Conservation (phyloP, 2,797 vertebrate species). For the Myoxocephalus aenaeus region DNA sequence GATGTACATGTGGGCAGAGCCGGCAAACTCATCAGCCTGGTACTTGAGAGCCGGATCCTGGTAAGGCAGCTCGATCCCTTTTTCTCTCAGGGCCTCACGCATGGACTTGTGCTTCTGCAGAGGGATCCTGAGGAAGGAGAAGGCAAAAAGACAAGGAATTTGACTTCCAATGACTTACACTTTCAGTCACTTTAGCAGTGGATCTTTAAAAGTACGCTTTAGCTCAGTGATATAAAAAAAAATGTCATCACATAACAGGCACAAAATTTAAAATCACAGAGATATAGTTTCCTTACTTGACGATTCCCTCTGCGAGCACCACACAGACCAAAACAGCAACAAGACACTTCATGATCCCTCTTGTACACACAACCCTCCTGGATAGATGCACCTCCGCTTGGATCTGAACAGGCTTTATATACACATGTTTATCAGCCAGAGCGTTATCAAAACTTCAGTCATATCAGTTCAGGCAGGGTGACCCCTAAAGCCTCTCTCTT, state of each 20-base stretch:
- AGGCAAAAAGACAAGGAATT: not conserved
- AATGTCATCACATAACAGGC: not conserved
- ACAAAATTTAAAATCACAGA: not conserved
- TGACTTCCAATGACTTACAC: not conserved
- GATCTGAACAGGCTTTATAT: slow-evolving; percentile 46
- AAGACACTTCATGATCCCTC: slow-evolving; percentile 63
- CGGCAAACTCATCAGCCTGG: slow-evolving; percentile 29
- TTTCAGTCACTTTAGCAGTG: not conserved
- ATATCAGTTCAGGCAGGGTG: slow-evolving; percentile 43
- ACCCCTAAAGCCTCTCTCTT: slow-evolving; percentile 9
- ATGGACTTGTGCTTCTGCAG: slow-evolving; percentile 83
- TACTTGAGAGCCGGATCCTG: slow-evolving; percentile 79
- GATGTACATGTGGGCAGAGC: slow-evolving; percentile 75
- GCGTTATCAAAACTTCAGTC: slow-evolving; percentile 24
- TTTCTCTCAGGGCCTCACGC: slow-evolving; percentile 77
- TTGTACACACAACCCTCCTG: not conserved
- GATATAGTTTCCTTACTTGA: slow-evolving; percentile 38
- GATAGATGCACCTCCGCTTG: slow-evolving; percentile 24
- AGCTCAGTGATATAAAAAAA: not conserved
- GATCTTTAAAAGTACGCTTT: not conserved
- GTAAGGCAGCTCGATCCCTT: slow-evolving; percentile 65
- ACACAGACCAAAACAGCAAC: slow-evolving; percentile 53
- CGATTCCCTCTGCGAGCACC: slow-evolving; percentile 46
- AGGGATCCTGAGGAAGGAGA: slow-evolving; percentile 72
- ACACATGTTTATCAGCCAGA: slow-evolving; percentile 36